Evolutionary conservation across 2,797 vertebrate genomes (phyloP).

Genomic region (Alca torda): DNA sequence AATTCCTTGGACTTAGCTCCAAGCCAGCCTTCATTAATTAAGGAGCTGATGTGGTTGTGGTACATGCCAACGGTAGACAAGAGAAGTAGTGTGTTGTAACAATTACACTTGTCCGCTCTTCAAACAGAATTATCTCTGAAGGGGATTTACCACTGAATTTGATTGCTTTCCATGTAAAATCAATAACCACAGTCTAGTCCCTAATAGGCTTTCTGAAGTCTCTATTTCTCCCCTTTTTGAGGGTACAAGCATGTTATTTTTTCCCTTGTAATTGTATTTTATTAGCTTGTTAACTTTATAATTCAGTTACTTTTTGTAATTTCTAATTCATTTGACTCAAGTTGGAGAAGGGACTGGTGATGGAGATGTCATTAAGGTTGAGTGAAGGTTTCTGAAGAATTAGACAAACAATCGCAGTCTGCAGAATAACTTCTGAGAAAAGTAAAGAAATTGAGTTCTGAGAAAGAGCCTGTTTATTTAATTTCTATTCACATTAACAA

Average conservation of each 20-base stretch:
- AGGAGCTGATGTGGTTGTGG: not conserved
- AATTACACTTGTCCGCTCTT: not conserved
- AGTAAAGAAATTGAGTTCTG: not conserved
- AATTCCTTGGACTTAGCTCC: not conserved
- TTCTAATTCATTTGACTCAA: not conserved
- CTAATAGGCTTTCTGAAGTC: not conserved
- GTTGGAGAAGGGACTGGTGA: not conserved
- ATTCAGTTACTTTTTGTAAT: not conserved
- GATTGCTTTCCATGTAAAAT: slow-evolving; percentile 40
- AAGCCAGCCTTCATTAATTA: not conserved
- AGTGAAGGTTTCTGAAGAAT: not conserved
- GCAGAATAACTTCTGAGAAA: slow-evolving; percentile 8
- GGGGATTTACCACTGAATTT: slow-evolving; percentile 17
- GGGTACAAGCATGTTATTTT: not conserved
- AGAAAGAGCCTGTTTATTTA: slow-evolving; percentile 13
- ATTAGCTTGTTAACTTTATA: not conserved
- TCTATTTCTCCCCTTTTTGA: not conserved
- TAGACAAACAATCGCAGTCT: not conserved
- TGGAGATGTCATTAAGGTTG: not conserved
- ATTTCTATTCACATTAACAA: slow-evolving; percentile 12
- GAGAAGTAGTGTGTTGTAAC: not conserved
- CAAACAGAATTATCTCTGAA: slow-evolving; percentile 20
- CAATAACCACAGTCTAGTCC: not conserved
- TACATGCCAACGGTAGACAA: not conserved
- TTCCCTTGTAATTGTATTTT: not conserved